phyloP scores from a whole-genome alignment of 2,797 vertebrate genomes.

The Pseudochromis fuscus region DNA sequence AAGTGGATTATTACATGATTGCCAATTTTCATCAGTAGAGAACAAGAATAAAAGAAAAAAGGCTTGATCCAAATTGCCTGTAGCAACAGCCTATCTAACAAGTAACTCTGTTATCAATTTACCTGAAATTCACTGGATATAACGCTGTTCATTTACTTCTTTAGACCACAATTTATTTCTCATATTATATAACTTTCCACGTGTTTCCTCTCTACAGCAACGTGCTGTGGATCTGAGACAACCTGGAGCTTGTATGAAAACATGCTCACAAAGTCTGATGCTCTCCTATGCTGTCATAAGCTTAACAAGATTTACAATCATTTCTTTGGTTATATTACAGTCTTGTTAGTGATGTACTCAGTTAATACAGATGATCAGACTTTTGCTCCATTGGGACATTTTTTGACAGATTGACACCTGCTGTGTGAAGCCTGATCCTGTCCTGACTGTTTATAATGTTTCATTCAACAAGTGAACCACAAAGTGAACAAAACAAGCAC shows the following conservation, averaged over 20 bases:
- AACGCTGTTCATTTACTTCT: conserved; percentile 33
- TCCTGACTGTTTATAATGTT: too few relatives aligned
- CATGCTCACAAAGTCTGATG: background rate
- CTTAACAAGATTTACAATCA: background rate
- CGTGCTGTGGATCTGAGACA: background rate
- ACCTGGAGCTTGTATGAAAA: background rate
- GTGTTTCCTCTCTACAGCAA: background rate
- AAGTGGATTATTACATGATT: conserved; percentile 80
- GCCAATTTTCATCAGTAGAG: conserved; percentile 70
- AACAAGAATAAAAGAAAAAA: conserved; percentile 53
- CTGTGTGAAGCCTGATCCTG: too few relatives aligned
- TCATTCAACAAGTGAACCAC: too few relatives aligned
- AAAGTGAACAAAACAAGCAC: too few relatives aligned
- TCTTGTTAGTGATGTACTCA: too few relatives aligned
- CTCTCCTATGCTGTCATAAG: too few relatives aligned
- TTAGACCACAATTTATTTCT: background rate
- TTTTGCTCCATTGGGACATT: too few relatives aligned
- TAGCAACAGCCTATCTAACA: conserved; percentile 31
- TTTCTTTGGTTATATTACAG: too few relatives aligned
- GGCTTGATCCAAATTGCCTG: conserved; percentile 34
- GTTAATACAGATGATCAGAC: too few relatives aligned
- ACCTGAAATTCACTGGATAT: conserved; percentile 33
- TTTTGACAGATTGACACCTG: too few relatives aligned
- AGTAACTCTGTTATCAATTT: conserved; percentile 33
- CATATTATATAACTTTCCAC: background rate